These are phyloP conservation scores for Psittacula derbiana DNA, from an alignment of 2,797 vertebrate genomes.

Conservation along the genomic window DNA sequence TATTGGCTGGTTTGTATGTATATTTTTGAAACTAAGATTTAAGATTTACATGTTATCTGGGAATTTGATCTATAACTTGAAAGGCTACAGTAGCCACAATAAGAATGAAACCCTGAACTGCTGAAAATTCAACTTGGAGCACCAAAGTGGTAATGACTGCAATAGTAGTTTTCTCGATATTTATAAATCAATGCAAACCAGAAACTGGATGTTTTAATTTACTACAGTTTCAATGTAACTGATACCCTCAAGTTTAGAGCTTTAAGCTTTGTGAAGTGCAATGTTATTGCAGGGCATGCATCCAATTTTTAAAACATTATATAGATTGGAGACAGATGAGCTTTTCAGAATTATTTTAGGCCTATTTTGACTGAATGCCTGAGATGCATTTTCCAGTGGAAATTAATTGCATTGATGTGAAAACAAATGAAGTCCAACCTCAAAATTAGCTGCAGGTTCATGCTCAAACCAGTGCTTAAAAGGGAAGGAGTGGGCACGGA, in stretches of 20 bases:
- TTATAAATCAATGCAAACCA: conserved; percentile 57
- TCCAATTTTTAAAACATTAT: conserved; percentile 74
- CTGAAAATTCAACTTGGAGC: conserved; percentile 49
- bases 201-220: conserved; percentile 66
- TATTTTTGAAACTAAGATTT: conserved; percentile 46
- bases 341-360: conserved; percentile 70
- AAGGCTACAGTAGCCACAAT: conserved; percentile 46
- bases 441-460: conserved; percentile 66
- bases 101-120: conserved; percentile 35
- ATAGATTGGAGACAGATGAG: conserved; percentile 77
- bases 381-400: conserved; percentile 72
- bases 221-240: conserved; percentile 48
- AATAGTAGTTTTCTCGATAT: conserved; percentile 58
- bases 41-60: conserved; percentile 46
- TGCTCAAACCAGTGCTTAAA: conserved; percentile 31
- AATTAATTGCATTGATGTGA: conserved; percentile 75
- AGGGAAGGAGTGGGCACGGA: neutral
- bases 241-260: conserved; percentile 55
- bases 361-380: conserved; percentile 70
- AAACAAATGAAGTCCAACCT: conserved; percentile 73
- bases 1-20: neutral
- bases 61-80: conserved; percentile 45
- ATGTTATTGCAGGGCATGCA: conserved; percentile 64
- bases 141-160: conserved; percentile 53
- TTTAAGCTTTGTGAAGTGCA: conserved; percentile 60